Conservation (phyloP, 2,888 invertebrate genomes). For the Leucophenga maculata region DNA sequence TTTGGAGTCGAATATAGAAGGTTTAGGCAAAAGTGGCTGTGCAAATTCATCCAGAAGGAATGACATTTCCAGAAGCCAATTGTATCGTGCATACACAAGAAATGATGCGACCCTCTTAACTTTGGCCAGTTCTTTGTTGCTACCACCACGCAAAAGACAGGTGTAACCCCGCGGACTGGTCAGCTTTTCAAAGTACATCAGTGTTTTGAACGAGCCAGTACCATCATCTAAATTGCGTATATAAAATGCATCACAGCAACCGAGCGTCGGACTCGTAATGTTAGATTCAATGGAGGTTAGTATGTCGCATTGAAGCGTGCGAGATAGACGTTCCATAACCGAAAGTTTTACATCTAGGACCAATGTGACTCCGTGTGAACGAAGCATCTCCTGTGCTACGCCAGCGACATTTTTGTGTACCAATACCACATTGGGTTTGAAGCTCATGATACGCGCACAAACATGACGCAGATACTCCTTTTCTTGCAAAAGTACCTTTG, state of each 20-base stretch:
- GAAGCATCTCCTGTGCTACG: conserved; percentile 89
- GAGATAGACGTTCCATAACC: conserved; percentile 84
- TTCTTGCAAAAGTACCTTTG: conserved; percentile 95
- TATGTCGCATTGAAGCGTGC: conserved; percentile 87
- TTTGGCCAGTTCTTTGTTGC: conserved; percentile 80
- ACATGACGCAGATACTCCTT: conserved; percentile 88
- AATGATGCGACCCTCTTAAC: conserved; percentile 88
- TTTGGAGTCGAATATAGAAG: conserved; percentile 73
- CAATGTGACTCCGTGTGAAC: conserved; percentile 86
- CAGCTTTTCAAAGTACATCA: conserved; percentile 95
- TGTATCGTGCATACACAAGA: conserved; percentile 83
- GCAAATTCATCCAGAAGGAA: conserved; percentile 92
- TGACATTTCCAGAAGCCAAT: conserved; percentile 92
- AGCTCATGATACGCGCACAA: conserved; percentile 86
- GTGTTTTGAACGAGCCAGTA: conserved; percentile 82
- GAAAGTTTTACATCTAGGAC: conserved; percentile 87
- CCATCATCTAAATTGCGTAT: conserved; percentile 76
- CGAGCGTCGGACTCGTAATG: conserved; percentile 85
- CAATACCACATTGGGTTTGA: conserved; percentile 89
- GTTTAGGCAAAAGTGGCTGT: conserved; percentile 77
- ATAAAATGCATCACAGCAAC: conserved; percentile 87
- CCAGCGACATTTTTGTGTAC: conserved; percentile 91
- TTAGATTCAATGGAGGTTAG: conserved; percentile 91
- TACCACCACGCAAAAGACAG: conserved; percentile 89
- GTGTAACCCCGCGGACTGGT: conserved; percentile 88